These are phyloP conservation scores for Dryocosmus kuriphilus DNA, from an alignment of 2,888 invertebrate species.

Conservation along the genomic window DNA sequence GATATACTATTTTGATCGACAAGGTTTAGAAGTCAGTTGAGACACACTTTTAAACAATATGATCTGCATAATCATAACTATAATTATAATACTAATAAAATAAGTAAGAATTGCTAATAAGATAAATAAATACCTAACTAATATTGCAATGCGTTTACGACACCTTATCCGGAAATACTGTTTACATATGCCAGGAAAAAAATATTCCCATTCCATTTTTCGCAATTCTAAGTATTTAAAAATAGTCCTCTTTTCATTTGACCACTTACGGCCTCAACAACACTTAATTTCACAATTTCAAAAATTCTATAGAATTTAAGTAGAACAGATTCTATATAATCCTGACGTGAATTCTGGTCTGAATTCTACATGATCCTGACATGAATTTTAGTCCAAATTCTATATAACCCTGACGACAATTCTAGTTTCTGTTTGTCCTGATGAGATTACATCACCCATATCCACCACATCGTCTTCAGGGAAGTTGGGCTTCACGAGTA, in stretches of 20 bases:
- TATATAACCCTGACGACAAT: too few relatives aligned
- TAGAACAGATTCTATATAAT: too few relatives aligned
- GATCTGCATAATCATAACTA: neutral
- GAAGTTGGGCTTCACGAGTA: too few relatives aligned
- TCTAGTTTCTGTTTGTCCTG: too few relatives aligned
- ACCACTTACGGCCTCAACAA: neutral
- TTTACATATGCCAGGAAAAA: neutral
- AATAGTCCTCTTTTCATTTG: neutral
- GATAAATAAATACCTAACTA: conserved; percentile 27
- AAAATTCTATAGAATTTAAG: too few relatives aligned
- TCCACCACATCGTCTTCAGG: too few relatives aligned
- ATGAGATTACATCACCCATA: too few relatives aligned
- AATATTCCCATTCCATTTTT: neutral
- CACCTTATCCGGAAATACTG: conserved; percentile 25
- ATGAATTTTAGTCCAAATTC: too few relatives aligned
- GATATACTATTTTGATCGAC: neutral
- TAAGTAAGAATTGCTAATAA: conserved; percentile 27
- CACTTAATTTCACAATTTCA: neutral
- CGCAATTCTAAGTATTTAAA: neutral
- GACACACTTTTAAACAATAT: neutral
- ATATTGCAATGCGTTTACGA: conserved; percentile 13
- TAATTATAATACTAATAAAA: conserved; percentile 17
- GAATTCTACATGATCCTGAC: too few relatives aligned
- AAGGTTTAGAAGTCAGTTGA: neutral
- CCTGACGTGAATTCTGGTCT: too few relatives aligned